Percentiles rank a stretch among this genome's conserved stretches.
Conservation (phyloP, 2,113 vertebrate species). For the Indicator maculatus region DNA sequence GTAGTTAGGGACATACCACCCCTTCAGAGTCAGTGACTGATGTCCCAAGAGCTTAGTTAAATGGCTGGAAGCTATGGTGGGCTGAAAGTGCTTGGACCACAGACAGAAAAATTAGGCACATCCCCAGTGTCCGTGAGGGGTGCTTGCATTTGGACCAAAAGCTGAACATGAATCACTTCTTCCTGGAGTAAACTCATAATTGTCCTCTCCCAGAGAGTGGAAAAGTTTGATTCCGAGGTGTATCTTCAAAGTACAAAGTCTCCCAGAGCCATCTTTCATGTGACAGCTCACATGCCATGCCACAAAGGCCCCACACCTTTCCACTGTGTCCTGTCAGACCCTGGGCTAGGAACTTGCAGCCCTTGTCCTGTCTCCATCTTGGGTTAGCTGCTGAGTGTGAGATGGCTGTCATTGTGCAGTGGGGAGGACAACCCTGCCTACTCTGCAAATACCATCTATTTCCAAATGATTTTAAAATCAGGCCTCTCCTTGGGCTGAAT, state of each 20-base stretch:
- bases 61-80: background rate
- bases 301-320: background rate
- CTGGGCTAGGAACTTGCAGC: background rate
- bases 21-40: background rate
- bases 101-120: background rate
- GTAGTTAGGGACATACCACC: background rate
- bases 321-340: accelerated
- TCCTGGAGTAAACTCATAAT: background rate
- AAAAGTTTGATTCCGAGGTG: background rate
- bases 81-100: background rate
- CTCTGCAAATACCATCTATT: background rate
- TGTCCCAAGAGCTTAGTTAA: background rate
- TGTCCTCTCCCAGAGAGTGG: background rate
- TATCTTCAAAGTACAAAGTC: background rate
- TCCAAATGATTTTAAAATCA: background rate
- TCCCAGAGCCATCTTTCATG: background rate
- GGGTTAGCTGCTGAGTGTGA: background rate
- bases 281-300: background rate
- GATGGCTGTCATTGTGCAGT: background rate
- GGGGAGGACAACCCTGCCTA: background rate
- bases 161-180: background rate
- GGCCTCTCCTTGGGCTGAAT: background rate
- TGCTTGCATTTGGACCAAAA: background rate
- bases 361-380: background rate
- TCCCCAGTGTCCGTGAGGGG: background rate